A percentile compares a stretch with the other conserved stretches of the same genome.
These are phyloP conservation scores for Philaethria dido DNA, from an alignment of 2,888 invertebrate species.

Conservation along the genomic window DNA sequence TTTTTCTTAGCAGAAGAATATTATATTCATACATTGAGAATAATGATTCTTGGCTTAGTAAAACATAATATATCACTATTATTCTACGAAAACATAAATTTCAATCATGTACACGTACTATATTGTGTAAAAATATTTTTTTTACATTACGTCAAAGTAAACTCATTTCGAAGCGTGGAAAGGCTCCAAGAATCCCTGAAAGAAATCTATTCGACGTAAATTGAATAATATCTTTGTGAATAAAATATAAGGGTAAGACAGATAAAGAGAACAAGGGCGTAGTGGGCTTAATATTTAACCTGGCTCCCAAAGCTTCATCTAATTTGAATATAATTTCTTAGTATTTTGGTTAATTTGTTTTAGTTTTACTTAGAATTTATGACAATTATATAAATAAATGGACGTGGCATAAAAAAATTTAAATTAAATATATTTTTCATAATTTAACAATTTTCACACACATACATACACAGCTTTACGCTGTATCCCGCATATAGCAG, in stretches of 20 bases:
- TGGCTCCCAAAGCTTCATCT: slow-evolving; percentile 17
- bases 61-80: not conserved
- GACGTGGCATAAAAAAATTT: too few species aligned
- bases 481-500: too few species aligned
- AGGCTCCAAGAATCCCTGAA: slow-evolving; percentile 24
- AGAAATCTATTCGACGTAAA: slow-evolving; percentile 30
- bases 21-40: not conserved
- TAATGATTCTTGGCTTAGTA: not conserved
- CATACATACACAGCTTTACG: too few species aligned
- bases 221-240: slow-evolving; percentile 36
- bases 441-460: too few species aligned
- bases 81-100: not conserved
- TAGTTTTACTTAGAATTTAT: not conserved
- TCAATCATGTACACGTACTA: not conserved
- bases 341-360: slow-evolving; percentile 10
- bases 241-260: slow-evolving; percentile 33
- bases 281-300: slow-evolving; percentile 30
- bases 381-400: not conserved
- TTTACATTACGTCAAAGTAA: slow-evolving; percentile 17
- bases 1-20: too few species aligned
- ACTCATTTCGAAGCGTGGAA: slow-evolving; percentile 21
- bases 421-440: too few species aligned
- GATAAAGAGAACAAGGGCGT: slow-evolving; percentile 32
- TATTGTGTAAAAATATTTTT: slow-evolving; percentile 19
- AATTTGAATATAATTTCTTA: slow-evolving; percentile 42